Evolutionary conservation across 2,888 invertebrate species (phyloP), one percentile per base, ranked within the genome.

Genomic region (Synanthedon vespiformis): DNA sequence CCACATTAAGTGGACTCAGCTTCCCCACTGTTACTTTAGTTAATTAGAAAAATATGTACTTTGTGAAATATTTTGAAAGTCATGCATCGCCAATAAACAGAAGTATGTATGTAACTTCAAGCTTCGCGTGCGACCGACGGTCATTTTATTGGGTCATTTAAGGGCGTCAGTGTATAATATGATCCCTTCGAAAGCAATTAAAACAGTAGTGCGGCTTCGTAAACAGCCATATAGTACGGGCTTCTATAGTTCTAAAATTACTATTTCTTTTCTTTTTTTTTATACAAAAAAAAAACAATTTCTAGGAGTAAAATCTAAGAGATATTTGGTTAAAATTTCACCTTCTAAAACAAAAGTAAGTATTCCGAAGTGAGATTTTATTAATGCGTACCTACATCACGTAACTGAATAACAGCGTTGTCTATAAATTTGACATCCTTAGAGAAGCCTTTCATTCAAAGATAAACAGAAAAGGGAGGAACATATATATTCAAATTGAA

Each of bases 141-240:
- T 81, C 81, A 86, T 84, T 85, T 86, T 84, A 82, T 77, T 72
- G 71, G 78, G 77, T 81, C 81, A 79, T 80, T 84, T 76, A 74
- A 70, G 73, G 74, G 76, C 72, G 68, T 68, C 68, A 68, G 71
- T 70, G 61, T 68, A 68, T 76, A 75, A 77, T 80, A 80, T 75
- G 82, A 81, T 80, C 70, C 67, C 61, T 62, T 63, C 64, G 64
- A 71, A 67, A 73, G 78, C 80, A 83, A 85, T 84, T 85, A 83
- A 82, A 82, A 76, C 68, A 64, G 67, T 72, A 70, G 66, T 70
- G 71, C 70, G 77, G 80, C 77, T 84, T 84, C 80, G 74, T 75
- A 75, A 70, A 61, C 61, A 64, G 66, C 65, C 64, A 52, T 48
- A 52, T 5, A 12, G 70, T 67, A 70, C 61, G 59, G 64, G 61